Conservation (phyloP, 2,888 invertebrate genomes). For the Cryptocephalus moraei region DNA sequence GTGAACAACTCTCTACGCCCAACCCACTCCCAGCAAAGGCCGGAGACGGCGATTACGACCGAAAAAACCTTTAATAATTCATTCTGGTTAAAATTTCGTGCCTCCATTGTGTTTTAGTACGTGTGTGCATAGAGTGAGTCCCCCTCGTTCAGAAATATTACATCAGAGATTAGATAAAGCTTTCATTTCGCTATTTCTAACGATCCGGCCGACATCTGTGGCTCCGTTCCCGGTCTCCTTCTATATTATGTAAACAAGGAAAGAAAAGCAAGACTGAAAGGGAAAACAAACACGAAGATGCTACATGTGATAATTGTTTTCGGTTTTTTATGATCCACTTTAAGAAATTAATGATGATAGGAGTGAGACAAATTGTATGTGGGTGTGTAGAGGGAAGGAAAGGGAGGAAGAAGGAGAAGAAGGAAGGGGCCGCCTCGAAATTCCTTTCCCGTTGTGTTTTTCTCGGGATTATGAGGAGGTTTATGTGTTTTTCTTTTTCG, state of each 20-base stretch:
- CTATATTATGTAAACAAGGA: conserved; percentile 4
- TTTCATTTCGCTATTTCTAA: conserved; percentile 4
- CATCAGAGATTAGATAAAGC: conserved; percentile 6
- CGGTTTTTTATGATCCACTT: conserved; percentile 14
- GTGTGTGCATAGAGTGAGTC: no score
- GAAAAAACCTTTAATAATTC: no score
- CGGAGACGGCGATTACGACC: no score
- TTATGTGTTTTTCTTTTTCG: no score
- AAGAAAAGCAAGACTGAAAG: conserved; percentile 4
- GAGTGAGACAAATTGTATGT: conserved; percentile 8
- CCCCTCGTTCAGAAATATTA: conserved; percentile 5
- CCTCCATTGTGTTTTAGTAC: no score
- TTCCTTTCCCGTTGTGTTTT: no score
- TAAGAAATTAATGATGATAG: conserved; percentile 15
- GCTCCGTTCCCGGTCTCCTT: conserved; percentile 5
- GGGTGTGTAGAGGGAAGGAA: conserved; percentile 4
- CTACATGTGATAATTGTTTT: conserved; percentile 14
- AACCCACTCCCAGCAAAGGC: no score
- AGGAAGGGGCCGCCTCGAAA: no score
- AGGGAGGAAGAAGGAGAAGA: neutral
- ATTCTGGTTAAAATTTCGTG: no score
- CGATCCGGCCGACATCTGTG: conserved; percentile 3
- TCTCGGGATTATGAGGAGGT: no score
- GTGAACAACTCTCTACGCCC: no score
- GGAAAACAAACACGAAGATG: conserved; percentile 3